phyloP scores from a whole-genome alignment of 2,113 vertebrate species.

The Halcyon senegalensis region DNA sequence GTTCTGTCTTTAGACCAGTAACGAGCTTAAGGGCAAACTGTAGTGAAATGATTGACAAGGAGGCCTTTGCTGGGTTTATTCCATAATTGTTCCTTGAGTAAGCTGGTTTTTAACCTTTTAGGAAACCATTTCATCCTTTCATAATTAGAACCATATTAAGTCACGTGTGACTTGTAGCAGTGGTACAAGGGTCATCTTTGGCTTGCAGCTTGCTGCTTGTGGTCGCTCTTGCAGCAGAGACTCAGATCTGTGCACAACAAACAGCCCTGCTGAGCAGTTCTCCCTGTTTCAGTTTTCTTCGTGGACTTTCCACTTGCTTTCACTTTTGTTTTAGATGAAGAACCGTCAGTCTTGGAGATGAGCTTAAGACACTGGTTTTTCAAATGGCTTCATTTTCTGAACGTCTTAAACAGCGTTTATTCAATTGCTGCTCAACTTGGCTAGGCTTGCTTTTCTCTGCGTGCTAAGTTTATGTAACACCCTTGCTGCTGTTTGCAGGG shows the following conservation, averaged over 20 bases:
- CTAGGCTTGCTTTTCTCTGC: background rate
- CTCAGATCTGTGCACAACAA: background rate
- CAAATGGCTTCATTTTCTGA: background rate
- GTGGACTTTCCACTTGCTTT: background rate
- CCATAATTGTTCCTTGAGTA: background rate
- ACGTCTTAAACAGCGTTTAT: background rate
- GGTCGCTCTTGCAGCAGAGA: background rate
- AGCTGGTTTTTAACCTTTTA: background rate
- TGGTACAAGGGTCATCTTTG: background rate
- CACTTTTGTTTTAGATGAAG: background rate
- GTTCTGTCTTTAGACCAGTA: background rate
- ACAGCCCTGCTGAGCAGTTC: background rate
- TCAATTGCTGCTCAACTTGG: background rate
- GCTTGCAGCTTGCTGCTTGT: background rate
- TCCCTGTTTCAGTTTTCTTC: background rate
- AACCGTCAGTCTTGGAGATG: background rate
- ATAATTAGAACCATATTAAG: background rate
- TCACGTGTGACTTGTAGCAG: background rate
- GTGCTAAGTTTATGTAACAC: accelerated
- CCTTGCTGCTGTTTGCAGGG: background rate
- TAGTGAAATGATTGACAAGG: background rate
- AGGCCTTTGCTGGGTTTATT: background rate
- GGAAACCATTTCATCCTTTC: background rate
- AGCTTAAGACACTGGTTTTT: background rate
- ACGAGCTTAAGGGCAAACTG: background rate